Percentiles rank a stretch among this genome's conserved stretches.
These are phyloP conservation scores for Drosophila nannoptera DNA, from an alignment of 1,140 invertebrate genomes.

Conservation along the genomic window DNA sequence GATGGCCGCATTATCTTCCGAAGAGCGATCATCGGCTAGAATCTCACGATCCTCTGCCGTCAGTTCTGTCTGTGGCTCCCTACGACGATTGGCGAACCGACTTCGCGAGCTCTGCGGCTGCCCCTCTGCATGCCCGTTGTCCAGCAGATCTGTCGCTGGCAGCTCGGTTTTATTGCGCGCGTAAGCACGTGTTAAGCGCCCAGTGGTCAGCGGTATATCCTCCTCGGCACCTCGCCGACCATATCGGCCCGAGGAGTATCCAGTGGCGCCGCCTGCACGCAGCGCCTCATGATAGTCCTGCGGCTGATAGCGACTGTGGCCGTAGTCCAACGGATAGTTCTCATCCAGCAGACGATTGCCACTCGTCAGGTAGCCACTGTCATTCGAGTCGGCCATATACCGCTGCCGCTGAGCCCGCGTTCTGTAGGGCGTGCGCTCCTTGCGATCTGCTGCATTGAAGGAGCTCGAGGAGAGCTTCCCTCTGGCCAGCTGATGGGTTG, in stretches of 20 bases:
- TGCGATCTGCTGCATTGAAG: slow-evolving; percentile 69
- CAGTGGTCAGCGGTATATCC: slow-evolving; percentile 11
- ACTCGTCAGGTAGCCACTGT: slow-evolving; percentile 65
- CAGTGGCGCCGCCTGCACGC: slow-evolving; percentile 61
- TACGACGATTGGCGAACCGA: slow-evolving; percentile 64
- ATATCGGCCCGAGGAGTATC: slow-evolving; percentile 59
- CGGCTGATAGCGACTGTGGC: slow-evolving; percentile 45
- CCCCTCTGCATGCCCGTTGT: slow-evolving; percentile 31
- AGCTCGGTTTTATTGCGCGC: slow-evolving; percentile 58
- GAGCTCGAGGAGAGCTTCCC: slow-evolving; percentile 80
- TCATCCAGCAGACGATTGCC: slow-evolving; percentile 62
- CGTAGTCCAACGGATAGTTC: slow-evolving; percentile 70
- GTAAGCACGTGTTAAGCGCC: slow-evolving; percentile 48
- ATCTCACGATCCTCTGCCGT: slow-evolving; percentile 67
- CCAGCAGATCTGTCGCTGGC: slow-evolving; percentile 25
- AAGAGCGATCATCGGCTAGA: slow-evolving; percentile 71
- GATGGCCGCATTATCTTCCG: slow-evolving; percentile 76
- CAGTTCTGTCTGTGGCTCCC: slow-evolving; percentile 50
- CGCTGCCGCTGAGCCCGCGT: slow-evolving; percentile 57
- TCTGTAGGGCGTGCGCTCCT: slow-evolving; percentile 74
- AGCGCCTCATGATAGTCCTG: slow-evolving; percentile 64
- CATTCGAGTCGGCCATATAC: slow-evolving; percentile 63
- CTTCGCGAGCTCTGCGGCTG: slow-evolving; percentile 50
- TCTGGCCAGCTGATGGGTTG: slow-evolving; percentile 81
- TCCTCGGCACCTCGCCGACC: slow-evolving; percentile 41